Conservation (phyloP, 2,797 vertebrate genomes). For the Aphelocoma californica region DNA sequence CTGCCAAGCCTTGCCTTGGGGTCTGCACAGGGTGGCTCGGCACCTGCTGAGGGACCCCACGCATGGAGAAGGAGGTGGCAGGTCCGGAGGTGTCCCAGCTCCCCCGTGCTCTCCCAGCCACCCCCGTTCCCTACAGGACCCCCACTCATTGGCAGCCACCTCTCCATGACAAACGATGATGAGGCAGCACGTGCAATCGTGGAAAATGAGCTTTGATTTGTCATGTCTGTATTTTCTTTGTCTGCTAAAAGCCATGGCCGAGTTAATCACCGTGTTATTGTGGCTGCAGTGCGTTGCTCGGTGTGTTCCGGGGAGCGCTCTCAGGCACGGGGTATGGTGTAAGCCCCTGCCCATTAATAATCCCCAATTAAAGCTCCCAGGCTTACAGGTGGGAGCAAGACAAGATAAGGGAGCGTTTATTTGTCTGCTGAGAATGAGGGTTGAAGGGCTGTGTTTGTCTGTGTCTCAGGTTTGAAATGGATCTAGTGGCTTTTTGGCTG, state of each 20-base stretch:
- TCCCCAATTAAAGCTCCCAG: neutral
- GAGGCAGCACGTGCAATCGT: constrained; percentile 36
- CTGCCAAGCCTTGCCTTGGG: neutral
- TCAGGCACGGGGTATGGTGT: neutral
- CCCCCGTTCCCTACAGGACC: neutral
- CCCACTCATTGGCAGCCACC: neutral
- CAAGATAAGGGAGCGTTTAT: neutral
- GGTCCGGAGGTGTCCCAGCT: neutral
- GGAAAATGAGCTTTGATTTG: constrained; percentile 61
- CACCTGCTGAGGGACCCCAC: rapidly evolving
- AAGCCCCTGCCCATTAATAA: constrained; percentile 10
- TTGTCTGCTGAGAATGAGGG: neutral
- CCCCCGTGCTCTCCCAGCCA: rapidly evolving
- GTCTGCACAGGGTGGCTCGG: neutral
- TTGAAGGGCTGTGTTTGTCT: constrained; percentile 41
- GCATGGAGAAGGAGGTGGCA: rapidly evolving
- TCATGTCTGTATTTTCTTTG: constrained; percentile 57
- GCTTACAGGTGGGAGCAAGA: neutral
- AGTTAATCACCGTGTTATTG: constrained; percentile 16
- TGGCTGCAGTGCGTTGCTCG: neutral
- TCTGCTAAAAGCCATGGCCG: constrained; percentile 50
- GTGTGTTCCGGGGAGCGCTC: neutral
- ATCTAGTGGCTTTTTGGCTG: constrained; percentile 52
- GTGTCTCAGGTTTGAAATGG: constrained; percentile 35
- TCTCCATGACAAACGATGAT: neutral